Conservation (phyloP, 2,888 invertebrate genomes). For the Melinaea menophilus region DNA sequence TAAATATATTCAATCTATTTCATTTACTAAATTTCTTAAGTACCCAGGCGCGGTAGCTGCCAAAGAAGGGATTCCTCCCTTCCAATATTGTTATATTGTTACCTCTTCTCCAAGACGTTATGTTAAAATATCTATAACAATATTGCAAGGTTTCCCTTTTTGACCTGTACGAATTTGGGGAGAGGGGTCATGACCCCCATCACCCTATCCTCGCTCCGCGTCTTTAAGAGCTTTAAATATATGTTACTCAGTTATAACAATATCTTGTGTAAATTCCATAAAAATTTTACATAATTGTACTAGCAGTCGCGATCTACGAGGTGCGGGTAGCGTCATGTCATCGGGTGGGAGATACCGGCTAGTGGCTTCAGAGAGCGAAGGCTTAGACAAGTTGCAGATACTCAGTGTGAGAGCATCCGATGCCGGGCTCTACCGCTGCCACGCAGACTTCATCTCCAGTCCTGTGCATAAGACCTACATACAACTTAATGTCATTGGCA, state of each 20-base stretch:
- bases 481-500: slow-evolving; percentile 59
- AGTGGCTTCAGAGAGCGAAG: slow-evolving; percentile 46
- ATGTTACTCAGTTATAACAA: not conserved
- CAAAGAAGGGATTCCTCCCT: too few relatives aligned
- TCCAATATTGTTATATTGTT: too few relatives aligned
- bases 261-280: not conserved
- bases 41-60: too few relatives aligned
- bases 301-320: slow-evolving; percentile 68
- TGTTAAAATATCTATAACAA: too few relatives aligned
- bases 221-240: too few relatives aligned
- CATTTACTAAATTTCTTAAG: too few relatives aligned
- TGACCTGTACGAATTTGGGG: too few relatives aligned
- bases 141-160: too few relatives aligned
- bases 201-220: too few relatives aligned
- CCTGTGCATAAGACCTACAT: slow-evolving; percentile 59
- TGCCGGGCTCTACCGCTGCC: slow-evolving; percentile 60
- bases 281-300: slow-evolving; percentile 36
- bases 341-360: slow-evolving; percentile 51
- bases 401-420: slow-evolving; percentile 49
- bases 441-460: slow-evolving; percentile 61
- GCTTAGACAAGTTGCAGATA: slow-evolving; percentile 52
- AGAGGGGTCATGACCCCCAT: too few relatives aligned
- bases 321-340: slow-evolving; percentile 38
- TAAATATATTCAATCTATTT: too few relatives aligned
- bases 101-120: too few relatives aligned